Base-by-base conservation (phyloP, 2,888 invertebrate species). In the Liodrosophila aerea region DNA sequence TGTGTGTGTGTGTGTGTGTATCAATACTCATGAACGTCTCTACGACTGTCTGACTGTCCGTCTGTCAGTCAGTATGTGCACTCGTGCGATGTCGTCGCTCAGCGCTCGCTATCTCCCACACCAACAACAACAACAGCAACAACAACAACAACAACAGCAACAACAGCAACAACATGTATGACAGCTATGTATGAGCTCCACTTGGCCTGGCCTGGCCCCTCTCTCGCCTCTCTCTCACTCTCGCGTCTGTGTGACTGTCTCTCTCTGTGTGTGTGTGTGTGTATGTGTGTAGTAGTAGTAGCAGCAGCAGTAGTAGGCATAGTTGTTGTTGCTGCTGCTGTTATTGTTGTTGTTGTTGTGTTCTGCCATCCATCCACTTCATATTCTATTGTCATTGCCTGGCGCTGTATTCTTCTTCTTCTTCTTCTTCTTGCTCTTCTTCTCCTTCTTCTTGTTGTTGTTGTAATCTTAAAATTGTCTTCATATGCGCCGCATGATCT, bases 391-490 rank as follows among this genome's bases (percentile, higher is more conserved):
- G 83, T 85, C 83, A 77, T 72, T 73, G 75, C 65, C 60, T 64
- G 70, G 4, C 51, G 47, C 51, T 16, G 22, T 50, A 33, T 43
- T n/a, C n/a, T n/a, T n/a, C n/a, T n/a, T n/a, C n/a, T n/a, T n/a
- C n/a, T n/a, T n/a, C n/a, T n/a, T n/a, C n/a, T 22, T 22, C 3
- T 5, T 22, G 22, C 5, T 50, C 22, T 40, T 66, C 33, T 7
- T 7, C 4, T 30, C 7, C 4, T 30, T 30, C 4, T 30, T 37
- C 5, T 22, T 50, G 61, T 44, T 76, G 58, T 66, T 78, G 73
- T 82, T 85, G 85, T 85, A 82, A 85, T 85, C 85, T 80, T 78
- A 59, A 83, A 83, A 82, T 80, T 80, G 83, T 80, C 83, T 80
- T 85, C 64, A 67, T 78, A 62, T 62, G 74, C 70, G 69, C 51